These are phyloP conservation scores for Lasioglossum baleicum DNA, from an alignment of 1,140 invertebrate genomes.

Conservation along the genomic window DNA sequence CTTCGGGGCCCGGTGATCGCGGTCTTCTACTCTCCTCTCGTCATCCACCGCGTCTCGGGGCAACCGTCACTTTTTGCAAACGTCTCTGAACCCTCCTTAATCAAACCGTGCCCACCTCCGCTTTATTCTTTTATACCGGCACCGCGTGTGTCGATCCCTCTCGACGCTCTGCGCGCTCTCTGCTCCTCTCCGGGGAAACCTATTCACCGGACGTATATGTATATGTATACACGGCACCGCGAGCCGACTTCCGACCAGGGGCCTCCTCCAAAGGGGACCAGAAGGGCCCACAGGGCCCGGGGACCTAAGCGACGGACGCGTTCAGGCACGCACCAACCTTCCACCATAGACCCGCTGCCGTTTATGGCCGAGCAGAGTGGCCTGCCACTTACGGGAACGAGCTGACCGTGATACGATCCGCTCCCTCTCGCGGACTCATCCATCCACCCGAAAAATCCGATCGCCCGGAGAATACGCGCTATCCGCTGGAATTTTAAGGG, in stretches of 20 bases:
- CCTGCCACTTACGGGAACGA: constrained; percentile 9
- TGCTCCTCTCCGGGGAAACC: constrained; percentile 17
- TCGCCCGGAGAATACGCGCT: neutral
- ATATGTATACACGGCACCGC: neutral
- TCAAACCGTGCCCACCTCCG: constrained; percentile 71
- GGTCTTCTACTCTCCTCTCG: constrained; percentile 40
- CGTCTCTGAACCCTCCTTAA: constrained; percentile 70
- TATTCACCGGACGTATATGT: constrained; percentile 25
- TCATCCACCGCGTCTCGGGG: constrained; percentile 57
- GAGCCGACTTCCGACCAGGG: constrained; percentile 11
- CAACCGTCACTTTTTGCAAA: constrained; percentile 72
- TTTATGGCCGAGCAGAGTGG: no score
- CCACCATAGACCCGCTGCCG: neutral
- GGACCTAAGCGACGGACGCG: no score
- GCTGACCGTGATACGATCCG: constrained; percentile 12
- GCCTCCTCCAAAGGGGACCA: no score
- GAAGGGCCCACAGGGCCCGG: no score
- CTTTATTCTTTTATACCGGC: constrained; percentile 42
- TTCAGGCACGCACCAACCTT: neutral
- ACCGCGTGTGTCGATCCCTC: constrained; percentile 46
- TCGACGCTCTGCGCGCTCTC: neutral
- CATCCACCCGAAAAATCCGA: constrained; percentile 4
- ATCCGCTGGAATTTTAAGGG: constrained; percentile 26
- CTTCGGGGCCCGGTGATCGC: constrained; percentile 5
- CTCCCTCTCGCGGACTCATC: neutral